Evolutionary conservation across 2,797 vertebrate species (phyloP).

Genomic region (Cryptoblepharus egeriae): DNA sequence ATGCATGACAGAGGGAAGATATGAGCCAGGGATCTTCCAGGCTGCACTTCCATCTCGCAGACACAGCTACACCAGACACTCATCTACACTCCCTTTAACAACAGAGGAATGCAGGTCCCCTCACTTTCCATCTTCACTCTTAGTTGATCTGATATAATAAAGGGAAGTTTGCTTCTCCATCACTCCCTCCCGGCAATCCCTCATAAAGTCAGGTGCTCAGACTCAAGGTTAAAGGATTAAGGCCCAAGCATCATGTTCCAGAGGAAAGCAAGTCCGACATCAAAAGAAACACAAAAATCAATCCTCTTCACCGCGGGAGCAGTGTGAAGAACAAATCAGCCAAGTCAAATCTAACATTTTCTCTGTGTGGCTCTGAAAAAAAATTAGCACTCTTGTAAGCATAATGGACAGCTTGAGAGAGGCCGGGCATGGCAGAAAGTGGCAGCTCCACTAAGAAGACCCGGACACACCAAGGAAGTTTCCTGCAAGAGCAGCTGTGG

Average conservation of each 20-base stretch:
- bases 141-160: conserved; percentile 58
- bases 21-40: background rate
- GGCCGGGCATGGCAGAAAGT: conserved; percentile 43
- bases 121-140: conserved; percentile 46
- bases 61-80: conserved; percentile 3
- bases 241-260: conserved; percentile 57
- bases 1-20: background rate
- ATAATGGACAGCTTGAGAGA: conserved; percentile 60
- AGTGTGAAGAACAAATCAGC: conserved; percentile 73
- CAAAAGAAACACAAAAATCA: conserved; percentile 75
- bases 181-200: conserved; percentile 47
- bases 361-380: conserved; percentile 65
- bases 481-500: background rate
- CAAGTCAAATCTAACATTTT: conserved; percentile 71
- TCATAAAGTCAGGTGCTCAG: conserved; percentile 53
- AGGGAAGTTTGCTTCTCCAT: conserved; percentile 50
- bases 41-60: background rate
- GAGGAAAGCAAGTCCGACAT: conserved; percentile 71
- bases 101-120: conserved; percentile 39
- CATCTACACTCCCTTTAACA: conserved; percentile 53
- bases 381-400: conserved; percentile 67
- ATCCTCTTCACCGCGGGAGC: conserved; percentile 67
- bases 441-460: conserved; percentile 46
- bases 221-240: conserved; percentile 77
- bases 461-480: fast-evolving